These are phyloP conservation scores for Nemoura dubitans DNA, from an alignment of 2,888 invertebrate genomes.

Conservation along the genomic window DNA sequence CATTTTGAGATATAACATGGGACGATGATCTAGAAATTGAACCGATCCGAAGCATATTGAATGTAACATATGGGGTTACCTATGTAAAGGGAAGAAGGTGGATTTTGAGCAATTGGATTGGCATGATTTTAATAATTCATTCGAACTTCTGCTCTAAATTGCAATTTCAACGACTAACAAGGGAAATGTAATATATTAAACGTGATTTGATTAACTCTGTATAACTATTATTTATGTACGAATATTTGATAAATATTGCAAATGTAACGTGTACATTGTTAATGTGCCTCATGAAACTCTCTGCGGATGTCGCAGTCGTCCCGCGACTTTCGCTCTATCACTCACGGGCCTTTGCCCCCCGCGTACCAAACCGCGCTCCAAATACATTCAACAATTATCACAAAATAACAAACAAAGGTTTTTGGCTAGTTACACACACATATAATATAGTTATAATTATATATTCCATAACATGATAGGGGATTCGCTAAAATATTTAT, in stretches of 20 bases:
- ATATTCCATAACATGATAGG: neutral
- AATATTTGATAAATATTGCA: conserved; percentile 3
- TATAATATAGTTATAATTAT: too few relatives aligned
- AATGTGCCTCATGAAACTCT: neutral
- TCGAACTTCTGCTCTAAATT: neutral
- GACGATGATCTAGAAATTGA: too few relatives aligned
- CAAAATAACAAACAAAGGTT: neutral
- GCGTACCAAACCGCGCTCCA: neutral
- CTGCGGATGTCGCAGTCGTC: neutral
- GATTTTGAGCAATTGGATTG: conserved; percentile 12
- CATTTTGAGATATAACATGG: too few relatives aligned
- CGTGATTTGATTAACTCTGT: neutral
- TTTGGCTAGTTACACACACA: neutral
- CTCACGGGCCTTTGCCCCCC: neutral
- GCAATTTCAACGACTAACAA: neutral
- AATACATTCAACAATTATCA: neutral
- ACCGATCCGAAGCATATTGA: too few relatives aligned
- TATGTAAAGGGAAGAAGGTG: neutral
- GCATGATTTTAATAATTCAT: conserved; percentile 7
- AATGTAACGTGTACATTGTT: neutral
- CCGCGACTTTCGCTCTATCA: neutral
- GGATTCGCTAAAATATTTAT: neutral
- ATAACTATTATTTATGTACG: neutral
- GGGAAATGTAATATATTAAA: conserved; percentile 4
- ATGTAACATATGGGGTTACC: neutral